These are phyloP conservation scores for Rhinoptilus africanus DNA, from an alignment of 2,113 vertebrate species.

Conservation along the genomic window DNA sequence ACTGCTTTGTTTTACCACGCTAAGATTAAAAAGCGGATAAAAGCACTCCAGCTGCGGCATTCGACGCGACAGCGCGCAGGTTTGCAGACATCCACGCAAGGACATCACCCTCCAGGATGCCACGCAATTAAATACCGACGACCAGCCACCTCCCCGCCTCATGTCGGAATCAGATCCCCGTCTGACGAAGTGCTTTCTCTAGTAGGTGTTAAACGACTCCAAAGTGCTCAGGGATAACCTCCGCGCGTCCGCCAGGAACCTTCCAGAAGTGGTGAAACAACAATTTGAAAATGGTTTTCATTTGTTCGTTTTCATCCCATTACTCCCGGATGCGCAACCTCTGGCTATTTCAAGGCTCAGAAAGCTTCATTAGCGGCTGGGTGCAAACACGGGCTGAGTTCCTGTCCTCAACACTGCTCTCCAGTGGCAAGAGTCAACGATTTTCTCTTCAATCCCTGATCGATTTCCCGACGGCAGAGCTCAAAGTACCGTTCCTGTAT, in stretches of 20 bases:
- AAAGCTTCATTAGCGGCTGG: not conserved
- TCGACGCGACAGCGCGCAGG: rapidly evolving
- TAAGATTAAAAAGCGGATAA: not conserved
- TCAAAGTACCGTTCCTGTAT: not conserved
- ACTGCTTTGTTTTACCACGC: rapidly evolving
- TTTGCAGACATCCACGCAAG: not conserved
- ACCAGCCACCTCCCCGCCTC: not conserved
- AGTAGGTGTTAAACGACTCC: not conserved
- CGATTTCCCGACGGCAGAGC: not conserved
- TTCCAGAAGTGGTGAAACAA: not conserved
- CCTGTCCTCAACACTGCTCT: not conserved
- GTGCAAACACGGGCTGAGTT: not conserved
- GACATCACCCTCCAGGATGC: not conserved
- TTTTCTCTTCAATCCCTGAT: not conserved
- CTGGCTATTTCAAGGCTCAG: not conserved
- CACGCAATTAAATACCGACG: rapidly evolving
- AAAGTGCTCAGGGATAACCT: not conserved
- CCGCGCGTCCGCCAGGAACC: rapidly evolving
- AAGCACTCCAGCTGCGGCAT: not conserved
- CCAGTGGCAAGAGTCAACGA: not conserved
- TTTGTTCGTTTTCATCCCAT: not conserved
- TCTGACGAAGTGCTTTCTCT: not conserved
- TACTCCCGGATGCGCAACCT: not conserved
- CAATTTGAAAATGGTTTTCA: not conserved
- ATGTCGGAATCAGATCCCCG: rapidly evolving